Conservation (phyloP, 2,113 vertebrate genomes). For the Regulus satrapa region DNA sequence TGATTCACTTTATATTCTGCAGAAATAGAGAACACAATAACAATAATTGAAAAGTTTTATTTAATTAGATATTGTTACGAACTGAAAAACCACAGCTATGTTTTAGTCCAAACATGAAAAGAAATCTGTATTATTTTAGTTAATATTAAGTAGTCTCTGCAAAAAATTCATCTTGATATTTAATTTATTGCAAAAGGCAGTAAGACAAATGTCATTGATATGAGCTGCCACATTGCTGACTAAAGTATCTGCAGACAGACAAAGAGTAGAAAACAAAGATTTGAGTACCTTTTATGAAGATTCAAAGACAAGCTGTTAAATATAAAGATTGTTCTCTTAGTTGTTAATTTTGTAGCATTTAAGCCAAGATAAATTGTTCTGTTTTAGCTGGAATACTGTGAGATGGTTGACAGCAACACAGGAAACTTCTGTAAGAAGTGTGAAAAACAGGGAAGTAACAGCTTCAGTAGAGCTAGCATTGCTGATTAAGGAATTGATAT, state of each 20-base stretch:
- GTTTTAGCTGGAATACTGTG: background rate
- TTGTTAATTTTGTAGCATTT: background rate
- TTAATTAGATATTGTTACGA: background rate
- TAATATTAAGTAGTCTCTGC: background rate
- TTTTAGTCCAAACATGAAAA: background rate
- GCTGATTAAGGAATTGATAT: background rate
- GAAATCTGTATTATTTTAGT: background rate
- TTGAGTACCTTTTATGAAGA: background rate
- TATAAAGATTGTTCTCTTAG: background rate
- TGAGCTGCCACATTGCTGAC: background rate
- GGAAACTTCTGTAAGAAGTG: background rate
- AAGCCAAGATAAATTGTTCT: background rate
- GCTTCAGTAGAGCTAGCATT: background rate
- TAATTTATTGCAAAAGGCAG: background rate
- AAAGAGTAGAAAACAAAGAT: background rate
- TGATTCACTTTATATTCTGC: background rate
- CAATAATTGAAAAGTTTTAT: background rate
- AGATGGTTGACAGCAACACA: background rate
- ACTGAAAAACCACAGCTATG: background rate
- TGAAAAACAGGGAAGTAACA: background rate
- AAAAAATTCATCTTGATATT: background rate
- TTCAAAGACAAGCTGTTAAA: background rate
- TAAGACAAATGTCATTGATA: background rate
- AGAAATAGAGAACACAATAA: background rate
- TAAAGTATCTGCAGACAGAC: background rate